Percentiles rank a stretch among this genome's conserved stretches.
Evolutionary conservation across 2,888 invertebrate genomes (phyloP).

Genomic region (Synergus itoensis): DNA sequence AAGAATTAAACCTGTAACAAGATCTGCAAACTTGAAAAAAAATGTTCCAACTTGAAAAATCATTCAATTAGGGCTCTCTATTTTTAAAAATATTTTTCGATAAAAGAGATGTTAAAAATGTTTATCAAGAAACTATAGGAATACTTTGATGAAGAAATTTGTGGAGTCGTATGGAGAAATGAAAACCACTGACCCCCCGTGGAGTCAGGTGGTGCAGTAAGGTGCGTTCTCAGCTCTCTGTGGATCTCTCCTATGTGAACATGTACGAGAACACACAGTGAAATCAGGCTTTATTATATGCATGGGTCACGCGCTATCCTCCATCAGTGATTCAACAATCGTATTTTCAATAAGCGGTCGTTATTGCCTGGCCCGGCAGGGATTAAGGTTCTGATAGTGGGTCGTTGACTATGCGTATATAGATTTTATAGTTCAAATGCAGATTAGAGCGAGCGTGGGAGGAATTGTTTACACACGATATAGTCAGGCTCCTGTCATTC

Average conservation of each 20-base stretch:
- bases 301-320: constrained; percentile 61
- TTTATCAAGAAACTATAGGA: too few species aligned
- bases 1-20: neutral
- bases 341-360: constrained; percentile 66
- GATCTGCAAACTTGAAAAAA: neutral
- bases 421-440: constrained; percentile 28
- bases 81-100: neutral
- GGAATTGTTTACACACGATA: constrained; percentile 24
- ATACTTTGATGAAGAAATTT: neutral
- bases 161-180: constrained; percentile 43
- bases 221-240: constrained; percentile 66
- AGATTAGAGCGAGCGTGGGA: constrained; percentile 9
- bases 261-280: constrained; percentile 33
- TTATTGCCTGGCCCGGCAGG: constrained; percentile 57
- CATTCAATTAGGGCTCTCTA: neutral
- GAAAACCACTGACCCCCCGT: constrained; percentile 70
- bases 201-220: constrained; percentile 64
- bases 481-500: neutral
- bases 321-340: constrained; percentile 66
- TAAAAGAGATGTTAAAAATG: neutral
- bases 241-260: constrained; percentile 18
- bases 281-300: constrained; percentile 61
- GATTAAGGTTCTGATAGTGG: constrained; percentile 49
- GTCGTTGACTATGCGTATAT: neutral
- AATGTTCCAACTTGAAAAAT: neutral